Evolutionary conservation across 2,888 invertebrate genomes (phyloP).

Genomic region (Drosophila leonis): DNA sequence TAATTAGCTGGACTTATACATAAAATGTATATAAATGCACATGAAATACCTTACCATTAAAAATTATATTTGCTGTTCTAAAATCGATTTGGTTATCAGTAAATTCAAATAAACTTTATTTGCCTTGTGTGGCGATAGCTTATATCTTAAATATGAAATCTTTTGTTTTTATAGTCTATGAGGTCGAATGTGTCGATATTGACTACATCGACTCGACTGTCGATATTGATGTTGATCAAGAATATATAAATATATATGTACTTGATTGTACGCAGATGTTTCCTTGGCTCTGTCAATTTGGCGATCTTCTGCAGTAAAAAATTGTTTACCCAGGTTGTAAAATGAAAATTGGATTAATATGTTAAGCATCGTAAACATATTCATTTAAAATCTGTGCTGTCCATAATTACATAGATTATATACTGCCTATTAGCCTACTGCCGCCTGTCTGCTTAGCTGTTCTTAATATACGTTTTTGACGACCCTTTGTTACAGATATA

Average conservation of each 20-base stretch:
- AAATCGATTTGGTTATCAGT: neutral
- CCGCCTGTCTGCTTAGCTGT: neutral
- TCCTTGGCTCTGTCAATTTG: neutral
- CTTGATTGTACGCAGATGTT: neutral
- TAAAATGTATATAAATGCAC: neutral
- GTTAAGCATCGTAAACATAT: neutral
- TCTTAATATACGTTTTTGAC: neutral
- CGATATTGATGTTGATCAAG: neutral
- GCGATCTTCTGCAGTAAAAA: neutral
- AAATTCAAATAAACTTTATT: neutral
- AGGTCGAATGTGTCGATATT: neutral
- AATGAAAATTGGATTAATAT: constrained; percentile 5
- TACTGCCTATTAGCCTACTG: neutral
- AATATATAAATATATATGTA: neutral
- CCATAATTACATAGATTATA: neutral
- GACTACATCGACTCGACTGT: neutral
- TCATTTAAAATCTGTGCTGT: neutral
- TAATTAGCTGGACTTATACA: neutral
- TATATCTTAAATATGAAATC: neutral
- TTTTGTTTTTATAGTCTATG: neutral
- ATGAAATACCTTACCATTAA: neutral
- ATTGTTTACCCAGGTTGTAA: neutral
- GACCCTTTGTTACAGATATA: neutral
- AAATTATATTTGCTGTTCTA: neutral
- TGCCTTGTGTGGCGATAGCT: neutral